Percentiles rank a stretch among this genome's conserved stretches.
Conservation (phyloP, 1,140 invertebrate species). For the Meloidogyne exigua region DNA sequence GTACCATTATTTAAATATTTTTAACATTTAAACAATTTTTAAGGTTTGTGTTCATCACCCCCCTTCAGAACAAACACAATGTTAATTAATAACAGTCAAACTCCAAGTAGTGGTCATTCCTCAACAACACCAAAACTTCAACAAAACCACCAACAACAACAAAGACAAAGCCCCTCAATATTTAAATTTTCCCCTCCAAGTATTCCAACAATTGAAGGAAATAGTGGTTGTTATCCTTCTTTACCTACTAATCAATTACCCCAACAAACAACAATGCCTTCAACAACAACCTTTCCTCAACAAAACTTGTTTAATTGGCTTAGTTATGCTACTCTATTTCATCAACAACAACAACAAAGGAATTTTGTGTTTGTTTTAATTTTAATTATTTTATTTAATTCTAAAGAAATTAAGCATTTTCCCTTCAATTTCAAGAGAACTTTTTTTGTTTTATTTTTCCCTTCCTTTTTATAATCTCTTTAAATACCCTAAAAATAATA, state of each 20-base stretch:
- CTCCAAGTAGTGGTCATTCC: not conserved
- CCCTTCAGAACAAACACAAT: not conserved
- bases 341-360: conserved; percentile 2
- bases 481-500: too few species aligned
- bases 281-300: not conserved
- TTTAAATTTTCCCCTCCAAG: conserved; percentile 1
- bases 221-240: not conserved
- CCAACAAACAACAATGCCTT: not conserved
- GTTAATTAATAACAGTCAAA: not conserved
- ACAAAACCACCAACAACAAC: not conserved
- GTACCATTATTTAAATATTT: too few species aligned
- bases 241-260: not conserved
- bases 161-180: not conserved
- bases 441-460: too few species aligned
- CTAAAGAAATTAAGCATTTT: too few species aligned
- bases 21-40: too few species aligned
- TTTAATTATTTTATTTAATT: too few species aligned
- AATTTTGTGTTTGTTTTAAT: not conserved
- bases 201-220: conserved; percentile 1
- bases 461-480: too few species aligned
- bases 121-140: not conserved
- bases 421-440: too few species aligned
- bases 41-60: not conserved
- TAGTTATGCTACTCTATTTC: not conserved
- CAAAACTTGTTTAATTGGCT: not conserved